Evolutionary conservation across 2,113 vertebrate genomes (phyloP).

Genomic region (Nerophis lumbriciformis): DNA sequence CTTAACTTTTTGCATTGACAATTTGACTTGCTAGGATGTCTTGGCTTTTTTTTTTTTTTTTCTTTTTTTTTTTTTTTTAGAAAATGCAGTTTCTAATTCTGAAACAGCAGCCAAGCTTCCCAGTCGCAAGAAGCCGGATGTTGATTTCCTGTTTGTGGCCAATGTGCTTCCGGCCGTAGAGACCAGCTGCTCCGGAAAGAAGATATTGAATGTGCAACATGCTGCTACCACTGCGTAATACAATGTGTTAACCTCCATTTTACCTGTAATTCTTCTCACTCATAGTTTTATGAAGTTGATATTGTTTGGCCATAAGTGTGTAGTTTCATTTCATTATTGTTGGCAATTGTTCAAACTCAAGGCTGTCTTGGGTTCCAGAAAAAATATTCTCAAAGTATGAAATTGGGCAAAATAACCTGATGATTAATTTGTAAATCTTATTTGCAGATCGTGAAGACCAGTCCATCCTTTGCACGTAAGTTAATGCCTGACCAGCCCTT

Average conservation of each 20-base stretch:
- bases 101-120: conserved; percentile 17
- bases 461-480: conserved; percentile 99
- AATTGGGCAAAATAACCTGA: no score
- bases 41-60: neutral
- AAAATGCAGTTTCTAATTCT: neutral
- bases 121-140: conserved; percentile 57
- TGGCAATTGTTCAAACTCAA: no score
- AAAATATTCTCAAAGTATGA: no score
- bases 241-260: no score
- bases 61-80: neutral
- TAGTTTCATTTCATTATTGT: no score
- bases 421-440: conserved; percentile 13
- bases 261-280: no score
- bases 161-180: conserved; percentile 48
- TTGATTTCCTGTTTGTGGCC: conserved; percentile 64
- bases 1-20: neutral
- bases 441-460: conserved; percentile 93
- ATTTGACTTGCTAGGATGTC: neutral
- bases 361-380: no score
- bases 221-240: neutral
- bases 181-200: conserved; percentile 32
- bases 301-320: no score
- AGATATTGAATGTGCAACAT: neutral
- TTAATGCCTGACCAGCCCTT: conserved; percentile 32
- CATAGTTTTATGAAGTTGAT: no score